Percentiles rank a stretch among this genome's conserved stretches.
Conservation (phyloP, 2,888 invertebrate species). For the Prenolepis imparis region DNA sequence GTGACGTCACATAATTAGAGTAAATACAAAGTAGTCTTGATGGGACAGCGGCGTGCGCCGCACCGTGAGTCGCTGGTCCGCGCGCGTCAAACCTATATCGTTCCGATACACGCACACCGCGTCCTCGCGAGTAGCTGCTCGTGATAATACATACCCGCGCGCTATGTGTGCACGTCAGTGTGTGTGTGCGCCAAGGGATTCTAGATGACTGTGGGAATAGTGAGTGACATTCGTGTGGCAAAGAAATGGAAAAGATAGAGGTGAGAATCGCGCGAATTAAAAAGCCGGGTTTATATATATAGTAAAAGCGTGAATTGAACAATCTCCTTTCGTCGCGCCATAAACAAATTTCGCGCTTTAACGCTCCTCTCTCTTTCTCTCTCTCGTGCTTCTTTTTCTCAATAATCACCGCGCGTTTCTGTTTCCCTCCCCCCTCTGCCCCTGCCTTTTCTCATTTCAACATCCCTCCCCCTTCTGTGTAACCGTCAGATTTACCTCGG, state of each 20-base stretch:
- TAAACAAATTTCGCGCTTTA: slow-evolving; percentile 53
- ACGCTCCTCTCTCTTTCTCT: neutral
- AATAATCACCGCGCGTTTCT: slow-evolving; percentile 51
- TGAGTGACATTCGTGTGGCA: slow-evolving; percentile 82
- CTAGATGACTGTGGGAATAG: slow-evolving; percentile 84
- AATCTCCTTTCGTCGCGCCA: neutral
- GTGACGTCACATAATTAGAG: slow-evolving; percentile 91
- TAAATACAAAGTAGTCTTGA: slow-evolving; percentile 90
- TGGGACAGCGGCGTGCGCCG: slow-evolving; percentile 89
- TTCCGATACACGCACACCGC: slow-evolving; percentile 75
- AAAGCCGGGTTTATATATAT: slow-evolving; percentile 15
- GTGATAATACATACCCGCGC: slow-evolving; percentile 62
- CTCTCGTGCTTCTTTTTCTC: slow-evolving; percentile 19
- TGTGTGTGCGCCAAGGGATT: slow-evolving; percentile 79
- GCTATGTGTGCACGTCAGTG: slow-evolving; percentile 78
- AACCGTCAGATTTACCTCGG: slow-evolving; percentile 68
- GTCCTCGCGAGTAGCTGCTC: slow-evolving; percentile 62
- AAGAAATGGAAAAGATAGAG: slow-evolving; percentile 86
- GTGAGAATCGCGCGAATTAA: slow-evolving; percentile 70
- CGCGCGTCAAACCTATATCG: slow-evolving; percentile 80
- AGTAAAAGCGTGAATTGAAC: slow-evolving; percentile 3
- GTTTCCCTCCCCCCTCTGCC: neutral
- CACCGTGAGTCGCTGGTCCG: slow-evolving; percentile 85
- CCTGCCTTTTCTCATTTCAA: slow-evolving; percentile 49
- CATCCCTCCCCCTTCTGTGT: slow-evolving; percentile 45